These are phyloP conservation scores for Oceanodroma leucorhoa DNA, from an alignment of 2,797 vertebrate genomes.

Conservation along the genomic window DNA sequence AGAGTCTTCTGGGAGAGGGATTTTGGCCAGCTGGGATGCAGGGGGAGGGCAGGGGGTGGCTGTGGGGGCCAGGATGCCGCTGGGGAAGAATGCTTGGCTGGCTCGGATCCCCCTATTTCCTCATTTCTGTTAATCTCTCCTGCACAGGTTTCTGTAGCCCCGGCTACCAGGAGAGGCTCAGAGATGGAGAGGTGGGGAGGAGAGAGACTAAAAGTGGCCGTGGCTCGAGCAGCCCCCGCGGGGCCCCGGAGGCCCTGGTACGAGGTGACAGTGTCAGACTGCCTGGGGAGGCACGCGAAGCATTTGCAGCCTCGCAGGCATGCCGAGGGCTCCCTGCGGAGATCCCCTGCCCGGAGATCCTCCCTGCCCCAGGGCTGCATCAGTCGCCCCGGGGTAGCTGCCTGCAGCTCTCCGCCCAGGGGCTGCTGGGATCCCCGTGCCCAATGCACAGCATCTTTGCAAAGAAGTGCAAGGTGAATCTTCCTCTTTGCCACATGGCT, in stretches of 20 bases:
- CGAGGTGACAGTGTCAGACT: background rate
- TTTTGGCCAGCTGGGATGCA: background rate
- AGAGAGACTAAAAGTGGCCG: accelerated
- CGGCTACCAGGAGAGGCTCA: background rate
- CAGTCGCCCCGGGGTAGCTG: background rate
- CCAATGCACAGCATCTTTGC: background rate
- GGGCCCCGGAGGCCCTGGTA: background rate
- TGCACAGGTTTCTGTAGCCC: background rate
- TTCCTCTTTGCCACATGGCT: background rate
- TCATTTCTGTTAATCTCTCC: background rate
- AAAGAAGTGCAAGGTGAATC: background rate
- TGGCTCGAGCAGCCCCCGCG: background rate
- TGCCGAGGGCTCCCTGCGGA: accelerated
- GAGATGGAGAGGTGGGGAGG: background rate
- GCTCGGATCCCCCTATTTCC: background rate
- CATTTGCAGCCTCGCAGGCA: background rate
- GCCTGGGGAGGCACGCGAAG: background rate
- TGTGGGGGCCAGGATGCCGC: background rate
- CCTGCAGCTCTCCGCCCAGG: background rate
- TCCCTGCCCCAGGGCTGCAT: background rate
- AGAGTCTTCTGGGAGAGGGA: background rate
- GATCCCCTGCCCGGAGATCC: background rate
- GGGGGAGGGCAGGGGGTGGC: background rate
- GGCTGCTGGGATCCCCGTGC: background rate
- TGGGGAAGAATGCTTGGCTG: background rate